phyloP scores from a whole-genome alignment of 2,797 vertebrate species.

The Erpetoichthys calabaricus region DNA sequence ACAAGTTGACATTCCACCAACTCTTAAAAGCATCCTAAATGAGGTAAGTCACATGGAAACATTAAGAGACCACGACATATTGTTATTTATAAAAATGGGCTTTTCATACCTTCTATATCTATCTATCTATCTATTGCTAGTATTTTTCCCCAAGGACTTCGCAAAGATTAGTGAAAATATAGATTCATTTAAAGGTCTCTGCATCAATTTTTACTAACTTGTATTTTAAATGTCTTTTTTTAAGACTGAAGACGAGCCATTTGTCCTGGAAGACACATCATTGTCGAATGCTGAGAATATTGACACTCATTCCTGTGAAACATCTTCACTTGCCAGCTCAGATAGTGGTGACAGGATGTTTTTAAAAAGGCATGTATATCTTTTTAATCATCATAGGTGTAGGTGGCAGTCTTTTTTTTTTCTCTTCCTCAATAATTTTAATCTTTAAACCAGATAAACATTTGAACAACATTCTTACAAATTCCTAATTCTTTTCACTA shows the following conservation, averaged over 20 bases:
- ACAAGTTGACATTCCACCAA: conserved; percentile 93
- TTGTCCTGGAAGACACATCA: conserved; percentile 80
- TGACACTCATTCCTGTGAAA: conserved; percentile 85
- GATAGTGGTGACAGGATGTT: conserved; percentile 88
- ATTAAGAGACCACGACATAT: background rate
- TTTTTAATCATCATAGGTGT: background rate
- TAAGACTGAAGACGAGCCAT: conserved; percentile 86
- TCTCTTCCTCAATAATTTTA: background rate
- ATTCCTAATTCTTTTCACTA: too few relatives aligned
- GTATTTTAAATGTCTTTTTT: conserved; percentile 3
- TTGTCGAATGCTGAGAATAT: conserved; percentile 75
- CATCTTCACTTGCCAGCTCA: conserved; percentile 88
- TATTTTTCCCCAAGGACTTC: background rate
- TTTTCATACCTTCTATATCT: background rate
- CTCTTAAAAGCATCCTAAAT: conserved; percentile 89
- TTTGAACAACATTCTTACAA: too few relatives aligned
- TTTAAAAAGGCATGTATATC: conserved; percentile 57
- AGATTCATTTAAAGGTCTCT: too few relatives aligned
- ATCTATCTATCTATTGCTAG: too few relatives aligned
- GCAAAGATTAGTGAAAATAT: background rate
- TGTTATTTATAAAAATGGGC: too few relatives aligned
- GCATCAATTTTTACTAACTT: too few relatives aligned
- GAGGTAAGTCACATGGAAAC: conserved; percentile 51
- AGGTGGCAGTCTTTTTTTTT: background rate
- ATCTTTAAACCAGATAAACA: too few relatives aligned